These are phyloP conservation scores for Brachypalpus laphriformis DNA, from an alignment of 2,888 invertebrate genomes.

Conservation along the genomic window DNA sequence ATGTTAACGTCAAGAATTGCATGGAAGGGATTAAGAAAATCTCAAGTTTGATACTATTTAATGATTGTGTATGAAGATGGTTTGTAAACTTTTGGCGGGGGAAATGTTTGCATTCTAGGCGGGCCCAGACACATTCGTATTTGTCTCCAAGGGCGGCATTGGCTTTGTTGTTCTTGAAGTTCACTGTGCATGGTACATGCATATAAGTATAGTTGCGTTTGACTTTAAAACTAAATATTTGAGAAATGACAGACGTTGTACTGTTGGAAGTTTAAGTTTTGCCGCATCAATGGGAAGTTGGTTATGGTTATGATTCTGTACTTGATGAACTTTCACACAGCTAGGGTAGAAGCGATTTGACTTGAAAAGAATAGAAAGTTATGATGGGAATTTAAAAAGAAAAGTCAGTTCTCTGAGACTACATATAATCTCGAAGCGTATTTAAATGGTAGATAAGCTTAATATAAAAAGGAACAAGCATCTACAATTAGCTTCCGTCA, in stretches of 20 bases:
- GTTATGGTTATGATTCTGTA: no score
- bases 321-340: no score
- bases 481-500: no score
- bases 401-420: no score
- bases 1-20: background rate
- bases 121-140: background rate
- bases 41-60: slow-evolving; percentile 57
- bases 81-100: background rate
- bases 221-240: slow-evolving; percentile 57
- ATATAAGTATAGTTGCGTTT: slow-evolving; percentile 7
- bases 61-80: slow-evolving; percentile 6
- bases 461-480: no score
- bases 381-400: no score
- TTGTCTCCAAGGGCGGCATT: slow-evolving; percentile 28
- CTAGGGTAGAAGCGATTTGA: no score
- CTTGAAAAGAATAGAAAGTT: no score
- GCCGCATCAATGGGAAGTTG: no score
- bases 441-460: no score
- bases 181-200: slow-evolving; percentile 35
- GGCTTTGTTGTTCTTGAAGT: slow-evolving; percentile 46
- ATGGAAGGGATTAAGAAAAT: slow-evolving; percentile 41
- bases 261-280: background rate
- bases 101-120: background rate
- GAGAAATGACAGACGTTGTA: slow-evolving; percentile 14
- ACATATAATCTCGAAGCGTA: no score